A percentile compares a stretch with the other conserved stretches of the same genome.
Evolutionary conservation across 2,888 invertebrate species (phyloP).

Genomic region (Drosophila villosipedis): DNA sequence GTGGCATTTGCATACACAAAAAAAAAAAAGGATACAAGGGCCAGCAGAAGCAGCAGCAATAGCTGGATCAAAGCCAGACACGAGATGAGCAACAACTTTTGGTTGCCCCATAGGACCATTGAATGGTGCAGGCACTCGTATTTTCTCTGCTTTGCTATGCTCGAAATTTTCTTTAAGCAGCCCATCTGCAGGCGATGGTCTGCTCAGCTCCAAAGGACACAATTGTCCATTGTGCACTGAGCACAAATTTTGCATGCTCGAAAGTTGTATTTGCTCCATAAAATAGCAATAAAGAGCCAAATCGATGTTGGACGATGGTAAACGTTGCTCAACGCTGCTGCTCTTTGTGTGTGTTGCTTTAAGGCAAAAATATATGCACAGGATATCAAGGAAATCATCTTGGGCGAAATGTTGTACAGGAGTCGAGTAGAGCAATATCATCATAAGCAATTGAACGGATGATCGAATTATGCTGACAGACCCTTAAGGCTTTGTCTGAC

Average conservation of each 20-base stretch:
- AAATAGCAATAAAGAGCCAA: conserved; percentile 75
- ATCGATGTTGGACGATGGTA: conserved; percentile 48
- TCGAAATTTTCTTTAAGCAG: conserved; percentile 42
- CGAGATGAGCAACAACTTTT: conserved; percentile 50
- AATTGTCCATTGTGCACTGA: conserved; percentile 64
- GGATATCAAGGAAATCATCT: conserved; percentile 66
- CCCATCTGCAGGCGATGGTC: conserved; percentile 15
- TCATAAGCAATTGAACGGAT: conserved; percentile 76
- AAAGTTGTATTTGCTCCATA: conserved; percentile 74
- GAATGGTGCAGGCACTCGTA: conserved; percentile 33
- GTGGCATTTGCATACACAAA: conserved; percentile 44
- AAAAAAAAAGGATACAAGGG: background rate
- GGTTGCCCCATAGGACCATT: conserved; percentile 25
- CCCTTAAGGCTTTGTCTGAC: conserved; percentile 36
- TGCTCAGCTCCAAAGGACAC: conserved; percentile 24
- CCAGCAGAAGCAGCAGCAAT: conserved; percentile 3
- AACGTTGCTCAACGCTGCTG: conserved; percentile 32
- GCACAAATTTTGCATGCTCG: conserved; percentile 70
- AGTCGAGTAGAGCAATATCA: conserved; percentile 39
- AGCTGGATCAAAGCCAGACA: conserved; percentile 1
- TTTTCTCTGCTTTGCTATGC: conserved; percentile 29
- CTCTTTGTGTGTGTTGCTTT: conserved; percentile 51
- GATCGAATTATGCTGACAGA: conserved; percentile 68
- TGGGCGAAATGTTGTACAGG: conserved; percentile 6
- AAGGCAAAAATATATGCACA: conserved; percentile 63